Conservation (phyloP, 2,797 vertebrate genomes). For the Ceryle rudis region DNA sequence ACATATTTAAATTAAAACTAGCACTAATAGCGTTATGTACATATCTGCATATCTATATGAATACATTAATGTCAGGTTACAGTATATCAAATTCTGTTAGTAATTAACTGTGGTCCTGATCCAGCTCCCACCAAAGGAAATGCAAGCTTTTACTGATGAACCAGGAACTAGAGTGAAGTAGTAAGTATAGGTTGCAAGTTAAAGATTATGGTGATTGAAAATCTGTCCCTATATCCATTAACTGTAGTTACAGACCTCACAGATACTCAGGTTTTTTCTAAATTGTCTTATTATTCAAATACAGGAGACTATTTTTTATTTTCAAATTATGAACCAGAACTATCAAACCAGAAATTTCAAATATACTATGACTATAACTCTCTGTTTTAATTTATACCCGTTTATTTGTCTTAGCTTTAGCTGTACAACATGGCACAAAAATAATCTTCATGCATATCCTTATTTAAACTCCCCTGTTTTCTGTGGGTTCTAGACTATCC, state of each 20-base stretch:
- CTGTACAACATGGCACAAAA: neutral
- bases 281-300: neutral
- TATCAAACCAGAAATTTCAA: neutral
- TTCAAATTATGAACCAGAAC: neutral
- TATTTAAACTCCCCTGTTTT: neutral
- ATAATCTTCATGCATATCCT: neutral
- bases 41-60: neutral
- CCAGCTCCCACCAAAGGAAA: neutral
- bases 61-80: neutral
- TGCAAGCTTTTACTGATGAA: neutral
- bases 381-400: neutral
- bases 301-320: neutral
- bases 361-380: neutral
- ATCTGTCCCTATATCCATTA: neutral
- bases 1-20: constrained; percentile 11
- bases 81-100: neutral
- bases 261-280: neutral
- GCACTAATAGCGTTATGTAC: neutral
- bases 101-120: neutral
- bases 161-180: neutral
- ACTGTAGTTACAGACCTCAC: neutral
- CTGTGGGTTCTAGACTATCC: neutral
- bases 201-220: neutral
- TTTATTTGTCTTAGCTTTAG: neutral
- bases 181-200: neutral